Conservation (phyloP, 1,140 invertebrate species). For the Physella acuta region DNA sequence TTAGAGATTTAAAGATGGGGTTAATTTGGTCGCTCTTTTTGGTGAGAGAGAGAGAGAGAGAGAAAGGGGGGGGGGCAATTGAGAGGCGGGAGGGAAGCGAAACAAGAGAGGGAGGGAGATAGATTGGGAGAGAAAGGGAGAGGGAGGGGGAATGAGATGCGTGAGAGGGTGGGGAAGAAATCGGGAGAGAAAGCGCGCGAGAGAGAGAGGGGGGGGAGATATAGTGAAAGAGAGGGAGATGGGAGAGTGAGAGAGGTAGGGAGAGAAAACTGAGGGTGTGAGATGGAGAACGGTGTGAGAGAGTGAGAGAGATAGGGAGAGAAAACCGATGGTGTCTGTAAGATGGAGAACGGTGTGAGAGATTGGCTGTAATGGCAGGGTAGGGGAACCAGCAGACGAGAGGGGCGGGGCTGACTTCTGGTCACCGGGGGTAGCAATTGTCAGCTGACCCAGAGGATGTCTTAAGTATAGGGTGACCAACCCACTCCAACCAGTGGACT, state of each 20-base stretch:
- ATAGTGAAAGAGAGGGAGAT: background rate
- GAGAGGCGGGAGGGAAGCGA: background rate
- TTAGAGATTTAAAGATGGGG: no score
- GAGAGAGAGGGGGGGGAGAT: background rate
- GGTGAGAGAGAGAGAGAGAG: slow-evolving; percentile 2
- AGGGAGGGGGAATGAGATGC: background rate
- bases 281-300: no score
- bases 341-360: no score
- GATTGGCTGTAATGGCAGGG: no score
- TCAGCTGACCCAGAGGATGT: no score
- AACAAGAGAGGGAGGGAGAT: background rate
- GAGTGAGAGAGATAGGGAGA: slow-evolving; percentile 1
- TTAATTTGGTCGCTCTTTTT: no score
- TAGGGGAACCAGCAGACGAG: no score
- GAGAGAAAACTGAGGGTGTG: background rate
- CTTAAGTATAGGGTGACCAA: no score
- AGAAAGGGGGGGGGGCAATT: background rate
- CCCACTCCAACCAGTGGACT: no score
- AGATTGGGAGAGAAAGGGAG: background rate
- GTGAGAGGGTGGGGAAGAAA: background rate
- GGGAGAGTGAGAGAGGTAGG: background rate
- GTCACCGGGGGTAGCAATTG: no score
- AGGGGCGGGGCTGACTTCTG: no score
- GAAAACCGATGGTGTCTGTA: no score
- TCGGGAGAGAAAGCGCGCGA: background rate